Percentiles rank a stretch among this genome's conserved stretches.
Conservation (phyloP, 2,888 invertebrate species). For the Troglohyphantes excavatus region DNA sequence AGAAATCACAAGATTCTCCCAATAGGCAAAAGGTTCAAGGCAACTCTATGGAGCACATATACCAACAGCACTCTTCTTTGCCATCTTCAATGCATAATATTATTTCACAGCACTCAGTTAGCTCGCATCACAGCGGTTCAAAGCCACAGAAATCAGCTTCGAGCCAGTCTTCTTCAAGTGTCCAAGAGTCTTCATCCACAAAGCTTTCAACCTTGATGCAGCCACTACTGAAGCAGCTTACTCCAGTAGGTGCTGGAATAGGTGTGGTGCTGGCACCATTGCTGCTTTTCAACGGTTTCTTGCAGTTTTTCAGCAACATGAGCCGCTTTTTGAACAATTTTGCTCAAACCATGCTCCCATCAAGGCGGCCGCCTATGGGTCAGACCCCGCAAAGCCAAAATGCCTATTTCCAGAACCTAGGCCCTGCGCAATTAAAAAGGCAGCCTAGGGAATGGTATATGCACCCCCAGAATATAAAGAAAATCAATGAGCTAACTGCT, state of each 20-base stretch:
- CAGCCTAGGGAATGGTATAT: slow-evolving; percentile 69
- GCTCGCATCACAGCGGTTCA: slow-evolving; percentile 23
- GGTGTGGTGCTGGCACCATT: slow-evolving; percentile 68
- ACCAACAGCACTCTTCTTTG: slow-evolving; percentile 64
- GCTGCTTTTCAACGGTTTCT: slow-evolving; percentile 67
- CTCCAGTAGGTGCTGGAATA: slow-evolving; percentile 73
- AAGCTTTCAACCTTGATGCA: slow-evolving; percentile 60
- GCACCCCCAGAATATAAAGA: slow-evolving; percentile 43
- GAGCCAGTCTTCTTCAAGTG: not conserved
- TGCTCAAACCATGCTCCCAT: slow-evolving; percentile 61
- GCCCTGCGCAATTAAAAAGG: slow-evolving; percentile 55
- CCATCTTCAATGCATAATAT: slow-evolving; percentile 75
- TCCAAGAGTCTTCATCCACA: slow-evolving; percentile 10
- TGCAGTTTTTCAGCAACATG: slow-evolving; percentile 73
- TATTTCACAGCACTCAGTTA: slow-evolving; percentile 63
- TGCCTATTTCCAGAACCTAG: slow-evolving; percentile 58
- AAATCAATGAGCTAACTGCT: slow-evolving; percentile 54
- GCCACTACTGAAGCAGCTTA: slow-evolving; percentile 70
- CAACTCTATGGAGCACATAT: slow-evolving; percentile 59
- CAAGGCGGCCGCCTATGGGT: slow-evolving; percentile 35
- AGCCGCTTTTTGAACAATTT: slow-evolving; percentile 67
- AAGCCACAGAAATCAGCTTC: slow-evolving; percentile 5
- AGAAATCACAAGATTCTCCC: slow-evolving; percentile 6
- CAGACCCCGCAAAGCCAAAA: slow-evolving; percentile 24
- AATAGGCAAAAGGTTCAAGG: not conserved